Evolutionary conservation across 2,888 invertebrate genomes (phyloP), one percentile per base, ranked within the genome.

Genomic region (Zaprionus lineosus): DNA sequence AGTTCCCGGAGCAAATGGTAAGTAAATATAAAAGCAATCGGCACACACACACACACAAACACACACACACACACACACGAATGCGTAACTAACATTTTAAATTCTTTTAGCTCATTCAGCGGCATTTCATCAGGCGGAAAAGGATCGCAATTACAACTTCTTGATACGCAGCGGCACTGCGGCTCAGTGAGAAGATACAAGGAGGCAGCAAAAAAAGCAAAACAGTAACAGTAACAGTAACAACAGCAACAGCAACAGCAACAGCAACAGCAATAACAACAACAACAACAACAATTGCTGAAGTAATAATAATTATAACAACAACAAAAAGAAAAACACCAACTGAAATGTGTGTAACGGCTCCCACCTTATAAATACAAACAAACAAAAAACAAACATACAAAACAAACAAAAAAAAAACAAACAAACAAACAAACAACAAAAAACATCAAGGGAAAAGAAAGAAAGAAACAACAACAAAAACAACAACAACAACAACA

Each of bases 261-360:
- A 48, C 14, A 62, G 19, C 11, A 55, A 48, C 21, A 53, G 58
- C 19, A 52, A 68, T 9, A 18, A 9, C 5, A 46, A 41, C 11
- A 15, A 31, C 6, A 52, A 33, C 2, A 7, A 21, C 9, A 39
- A 50, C 14, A 41, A 28, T 16, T 12, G 14, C 21, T 21, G 7
- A 21, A 21, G 4, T 5, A 21, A 21, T 21, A 7, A 21, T 8
- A 24, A 8, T 28, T 8, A 37, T 21, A 52, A 43, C 19, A 41
- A 64, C 24, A 44, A 34, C 44, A 44, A 65, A 15, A 52, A 48
- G 18, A 50, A 58, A 28, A 70, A 59, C 39, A 52, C 68, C 39
- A 77, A 81, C 81, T 83, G 84, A 83, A 76, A 65, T 83, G 84
- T 79, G 77, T 73, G 78, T 77, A 78, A 78, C 84, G 61, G 81